These are phyloP conservation scores for Centrocercus urophasianus DNA, from an alignment of 2,113 vertebrate species.

Conservation along the genomic window DNA sequence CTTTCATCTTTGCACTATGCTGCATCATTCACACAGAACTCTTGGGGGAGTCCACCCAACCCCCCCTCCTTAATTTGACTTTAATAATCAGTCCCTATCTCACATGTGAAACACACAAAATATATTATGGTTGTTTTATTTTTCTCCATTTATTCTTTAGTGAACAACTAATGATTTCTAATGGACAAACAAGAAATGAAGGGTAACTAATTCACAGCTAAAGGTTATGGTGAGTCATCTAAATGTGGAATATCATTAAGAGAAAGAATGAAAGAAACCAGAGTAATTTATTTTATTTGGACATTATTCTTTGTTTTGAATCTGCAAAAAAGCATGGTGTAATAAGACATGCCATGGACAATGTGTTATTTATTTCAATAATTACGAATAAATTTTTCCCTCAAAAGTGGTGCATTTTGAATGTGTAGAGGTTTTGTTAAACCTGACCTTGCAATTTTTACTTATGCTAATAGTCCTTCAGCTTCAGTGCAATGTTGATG, in stretches of 20 bases:
- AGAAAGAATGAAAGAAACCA: not conserved
- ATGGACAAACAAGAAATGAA: not conserved
- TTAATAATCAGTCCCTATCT: not conserved
- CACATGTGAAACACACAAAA: not conserved
- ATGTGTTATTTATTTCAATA: not conserved
- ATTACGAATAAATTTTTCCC: not conserved
- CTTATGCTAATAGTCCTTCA: not conserved
- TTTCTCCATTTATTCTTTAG: not conserved
- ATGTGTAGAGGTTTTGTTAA: not conserved
- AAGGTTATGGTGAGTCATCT: not conserved
- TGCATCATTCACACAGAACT: not conserved
- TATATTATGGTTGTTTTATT: not conserved
- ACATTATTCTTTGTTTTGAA: not conserved
- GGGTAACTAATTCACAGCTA: not conserved
- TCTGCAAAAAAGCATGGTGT: not conserved
- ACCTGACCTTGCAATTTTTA: not conserved
- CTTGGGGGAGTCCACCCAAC: not conserved
- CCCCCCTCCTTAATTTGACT: not conserved
- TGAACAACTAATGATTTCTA: not conserved
- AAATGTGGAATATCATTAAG: not conserved
- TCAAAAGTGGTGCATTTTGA: not conserved
- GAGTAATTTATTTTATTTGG: not conserved
- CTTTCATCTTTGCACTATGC: constrained; percentile 37
- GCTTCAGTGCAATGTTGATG: not conserved
- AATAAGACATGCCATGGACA: not conserved